These are phyloP conservation scores for Eulithis prunata DNA, from an alignment of 2,888 invertebrate genomes.

Conservation along the genomic window DNA sequence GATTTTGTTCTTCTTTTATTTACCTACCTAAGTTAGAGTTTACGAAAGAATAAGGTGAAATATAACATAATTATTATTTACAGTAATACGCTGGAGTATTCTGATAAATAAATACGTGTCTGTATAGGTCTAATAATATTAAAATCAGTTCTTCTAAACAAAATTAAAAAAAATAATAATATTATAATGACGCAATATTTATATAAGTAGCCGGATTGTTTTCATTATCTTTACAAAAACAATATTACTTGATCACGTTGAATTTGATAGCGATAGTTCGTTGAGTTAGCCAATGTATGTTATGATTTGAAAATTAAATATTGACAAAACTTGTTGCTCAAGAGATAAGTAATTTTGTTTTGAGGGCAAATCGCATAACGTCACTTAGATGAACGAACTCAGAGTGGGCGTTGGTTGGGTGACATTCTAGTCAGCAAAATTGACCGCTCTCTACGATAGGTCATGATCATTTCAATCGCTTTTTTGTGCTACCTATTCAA, in stretches of 20 bases:
- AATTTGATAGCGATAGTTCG: conserved; percentile 7
- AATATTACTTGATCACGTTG: conserved; percentile 9
- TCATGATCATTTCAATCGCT: no score
- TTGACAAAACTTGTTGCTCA: conserved; percentile 35
- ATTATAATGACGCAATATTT: background rate
- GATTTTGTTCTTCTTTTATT: background rate
- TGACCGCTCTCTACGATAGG: conserved; percentile 16
- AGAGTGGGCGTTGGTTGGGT: conserved; percentile 47
- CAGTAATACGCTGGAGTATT: no score
- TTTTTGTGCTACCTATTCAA: no score
- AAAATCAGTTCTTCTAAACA: background rate
- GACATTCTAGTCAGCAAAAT: conserved; percentile 34
- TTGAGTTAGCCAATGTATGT: conserved; percentile 22
- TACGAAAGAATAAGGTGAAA: no score
- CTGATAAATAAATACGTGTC: no score
- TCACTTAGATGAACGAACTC: conserved; percentile 42
- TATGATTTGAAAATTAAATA: conserved; percentile 31
- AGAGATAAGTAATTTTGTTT: conserved; percentile 41
- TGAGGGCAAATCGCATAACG: conserved; percentile 43
- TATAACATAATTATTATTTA: no score
- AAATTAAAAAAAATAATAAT: background rate
- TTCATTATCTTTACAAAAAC: conserved; percentile 4
- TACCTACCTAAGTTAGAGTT: no score
- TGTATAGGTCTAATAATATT: no score
- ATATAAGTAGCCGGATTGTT: background rate